Conservation (phyloP, 2,797 vertebrate species). For the Esox lucius region DNA sequence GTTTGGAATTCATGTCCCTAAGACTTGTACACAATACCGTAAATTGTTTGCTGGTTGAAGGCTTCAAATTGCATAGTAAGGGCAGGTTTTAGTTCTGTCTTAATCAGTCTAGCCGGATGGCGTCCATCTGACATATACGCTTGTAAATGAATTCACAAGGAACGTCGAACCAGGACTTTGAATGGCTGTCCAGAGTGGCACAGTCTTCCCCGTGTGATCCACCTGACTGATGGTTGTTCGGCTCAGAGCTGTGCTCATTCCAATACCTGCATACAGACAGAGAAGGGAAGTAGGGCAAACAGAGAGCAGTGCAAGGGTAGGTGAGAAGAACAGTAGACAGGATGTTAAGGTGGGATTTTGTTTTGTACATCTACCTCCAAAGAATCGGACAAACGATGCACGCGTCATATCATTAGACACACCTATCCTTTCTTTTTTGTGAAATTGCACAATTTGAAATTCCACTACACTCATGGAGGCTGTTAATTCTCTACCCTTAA, state of each 20-base stretch:
- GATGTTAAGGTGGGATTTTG: neutral
- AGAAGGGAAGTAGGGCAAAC: neutral
- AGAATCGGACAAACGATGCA: too few species aligned
- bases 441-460: too few species aligned
- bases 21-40: too few species aligned
- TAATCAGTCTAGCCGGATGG: slow-evolving; percentile 43
- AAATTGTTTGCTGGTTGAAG: too few species aligned
- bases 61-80: too few species aligned
- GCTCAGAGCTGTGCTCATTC: slow-evolving; percentile 49
- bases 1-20: too few species aligned
- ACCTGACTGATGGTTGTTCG: slow-evolving; percentile 58
- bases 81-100: neutral
- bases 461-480: too few species aligned
- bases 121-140: slow-evolving; percentile 63
- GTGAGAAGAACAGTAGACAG: slow-evolving; percentile 18
- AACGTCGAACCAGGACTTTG: slow-evolving; percentile 58
- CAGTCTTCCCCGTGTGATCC: slow-evolving; percentile 55
- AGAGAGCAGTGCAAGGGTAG: neutral
- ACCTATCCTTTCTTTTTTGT: too few species aligned
- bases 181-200: slow-evolving; percentile 52
- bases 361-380: too few species aligned
- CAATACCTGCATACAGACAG: slow-evolving; percentile 56
- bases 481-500: too few species aligned
- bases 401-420: too few species aligned
- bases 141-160: slow-evolving; percentile 57